Evolutionary conservation across 2,888 invertebrate genomes (phyloP).

Genomic region (Acrobasis suavella): DNA sequence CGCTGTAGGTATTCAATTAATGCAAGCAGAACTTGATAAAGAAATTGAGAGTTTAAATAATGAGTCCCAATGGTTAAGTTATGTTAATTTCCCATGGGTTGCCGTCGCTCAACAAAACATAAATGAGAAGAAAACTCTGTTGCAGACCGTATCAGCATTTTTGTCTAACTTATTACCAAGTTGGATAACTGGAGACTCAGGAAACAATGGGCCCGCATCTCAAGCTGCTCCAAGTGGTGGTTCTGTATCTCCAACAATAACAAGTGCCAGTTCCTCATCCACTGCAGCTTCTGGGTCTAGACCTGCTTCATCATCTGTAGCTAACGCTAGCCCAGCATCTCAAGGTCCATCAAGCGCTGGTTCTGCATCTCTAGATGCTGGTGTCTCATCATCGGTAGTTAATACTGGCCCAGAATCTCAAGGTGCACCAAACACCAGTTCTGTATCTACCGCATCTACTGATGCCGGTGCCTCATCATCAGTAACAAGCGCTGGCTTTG

Average conservation of each 20-base stretch:
- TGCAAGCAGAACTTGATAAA: conserved; percentile 54
- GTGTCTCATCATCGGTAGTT: neutral
- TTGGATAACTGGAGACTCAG: conserved; percentile 49
- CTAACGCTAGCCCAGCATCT: neutral
- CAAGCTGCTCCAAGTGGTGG: neutral
- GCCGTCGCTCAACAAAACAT: conserved; percentile 51
- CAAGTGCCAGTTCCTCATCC: conserved; percentile 2
- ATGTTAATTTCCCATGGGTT: conserved; percentile 56
- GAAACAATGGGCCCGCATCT: neutral
- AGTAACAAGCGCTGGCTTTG: neutral
- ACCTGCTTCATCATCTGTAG: neutral
- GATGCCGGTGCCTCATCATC: neutral
- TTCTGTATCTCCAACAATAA: conserved; percentile 3
- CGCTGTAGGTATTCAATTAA: conserved; percentile 53
- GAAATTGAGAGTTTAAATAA: conserved; percentile 66
- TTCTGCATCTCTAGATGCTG: neutral
- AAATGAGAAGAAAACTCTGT: conserved; percentile 58
- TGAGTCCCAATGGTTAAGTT: conserved; percentile 56
- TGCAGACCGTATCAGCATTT: conserved; percentile 57
- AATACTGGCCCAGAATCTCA: too few species aligned
- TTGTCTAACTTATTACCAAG: conserved; percentile 59
- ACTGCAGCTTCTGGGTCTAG: neutral
- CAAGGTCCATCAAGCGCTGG: neutral
- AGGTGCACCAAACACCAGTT: neutral
- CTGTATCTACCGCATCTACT: neutral